phyloP scores from a whole-genome alignment of 2,113 vertebrate species.

The Channa argus region DNA sequence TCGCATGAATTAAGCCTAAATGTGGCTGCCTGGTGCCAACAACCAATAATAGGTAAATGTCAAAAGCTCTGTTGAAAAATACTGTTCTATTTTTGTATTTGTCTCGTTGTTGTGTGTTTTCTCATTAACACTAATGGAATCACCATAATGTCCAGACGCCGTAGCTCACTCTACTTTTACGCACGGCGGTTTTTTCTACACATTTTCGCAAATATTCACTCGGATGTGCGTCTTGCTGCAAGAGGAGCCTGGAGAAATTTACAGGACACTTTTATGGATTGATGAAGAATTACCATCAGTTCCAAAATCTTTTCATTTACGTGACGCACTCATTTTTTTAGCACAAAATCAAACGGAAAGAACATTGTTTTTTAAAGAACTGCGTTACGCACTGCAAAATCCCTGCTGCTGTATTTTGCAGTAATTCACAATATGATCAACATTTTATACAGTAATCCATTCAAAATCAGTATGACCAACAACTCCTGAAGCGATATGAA shows the following conservation, averaged over 20 bases:
- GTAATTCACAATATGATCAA: too few species aligned
- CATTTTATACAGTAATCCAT: too few species aligned
- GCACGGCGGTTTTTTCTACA: slow-evolving; percentile 39
- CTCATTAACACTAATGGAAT: slow-evolving; percentile 30
- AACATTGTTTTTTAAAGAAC: neutral
- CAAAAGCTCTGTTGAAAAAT: slow-evolving; percentile 2
- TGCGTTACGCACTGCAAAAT: neutral
- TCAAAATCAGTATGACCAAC: too few species aligned
- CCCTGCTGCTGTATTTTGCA: neutral
- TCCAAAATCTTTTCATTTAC: neutral
- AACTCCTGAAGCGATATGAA: too few species aligned
- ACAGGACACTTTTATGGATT: neutral
- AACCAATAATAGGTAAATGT: slow-evolving; percentile 8
- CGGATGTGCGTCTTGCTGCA: neutral
- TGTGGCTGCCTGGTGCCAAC: neutral
- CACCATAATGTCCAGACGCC: slow-evolving; percentile 10
- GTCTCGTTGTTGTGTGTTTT: slow-evolving; percentile 21
- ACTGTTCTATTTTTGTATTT: slow-evolving; percentile 2
- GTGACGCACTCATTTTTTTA: neutral
- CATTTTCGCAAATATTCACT: slow-evolving; percentile 35
- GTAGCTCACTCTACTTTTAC: slow-evolving; percentile 52
- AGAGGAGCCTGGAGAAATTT: neutral
- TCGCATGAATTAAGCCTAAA: neutral
- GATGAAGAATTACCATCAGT: neutral
- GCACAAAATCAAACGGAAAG: neutral